Evolutionary conservation across 2,797 vertebrate species (phyloP).

Genomic region (Acestrorhynchus altus): DNA sequence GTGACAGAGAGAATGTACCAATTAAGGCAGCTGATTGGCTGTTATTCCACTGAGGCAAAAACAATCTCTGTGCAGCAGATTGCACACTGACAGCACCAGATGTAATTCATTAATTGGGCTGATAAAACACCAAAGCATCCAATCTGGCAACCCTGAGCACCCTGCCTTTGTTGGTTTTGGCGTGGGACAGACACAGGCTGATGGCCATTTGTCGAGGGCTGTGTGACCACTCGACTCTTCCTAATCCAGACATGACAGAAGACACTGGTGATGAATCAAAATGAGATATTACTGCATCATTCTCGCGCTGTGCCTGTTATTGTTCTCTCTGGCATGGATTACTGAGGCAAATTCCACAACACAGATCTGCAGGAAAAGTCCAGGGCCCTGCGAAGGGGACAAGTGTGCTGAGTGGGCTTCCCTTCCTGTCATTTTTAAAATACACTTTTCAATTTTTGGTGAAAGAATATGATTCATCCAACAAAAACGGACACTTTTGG

Average conservation of each 20-base stretch:
- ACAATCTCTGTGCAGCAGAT: constrained; percentile 79
- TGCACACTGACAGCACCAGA: constrained; percentile 83
- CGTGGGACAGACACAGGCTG: constrained; percentile 63
- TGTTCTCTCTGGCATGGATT: neutral
- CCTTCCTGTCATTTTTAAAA: too few relatives aligned
- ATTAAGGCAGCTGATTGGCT: constrained; percentile 80
- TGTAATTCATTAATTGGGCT: constrained; percentile 83
- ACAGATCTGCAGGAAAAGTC: neutral
- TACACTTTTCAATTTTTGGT: too few relatives aligned
- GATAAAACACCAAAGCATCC: constrained; percentile 73
- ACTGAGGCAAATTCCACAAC: constrained; percentile 20
- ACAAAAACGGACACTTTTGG: too few relatives aligned
- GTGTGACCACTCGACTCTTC: constrained; percentile 44
- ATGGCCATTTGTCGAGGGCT: constrained; percentile 48
- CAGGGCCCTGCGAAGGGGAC: neutral
- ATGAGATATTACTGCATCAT: neutral
- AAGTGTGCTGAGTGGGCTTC: too few relatives aligned
- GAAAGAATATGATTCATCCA: too few relatives aligned
- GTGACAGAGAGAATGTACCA: constrained; percentile 79
- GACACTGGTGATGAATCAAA: constrained; percentile 17
- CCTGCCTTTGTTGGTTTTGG: constrained; percentile 70
- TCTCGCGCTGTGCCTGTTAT: neutral
- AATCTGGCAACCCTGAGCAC: constrained; percentile 63
- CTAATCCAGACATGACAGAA: constrained; percentile 15
- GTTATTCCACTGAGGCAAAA: constrained; percentile 78